These are phyloP conservation scores for Campoletis raptor DNA, from an alignment of 2,888 invertebrate genomes.

Conservation along the genomic window DNA sequence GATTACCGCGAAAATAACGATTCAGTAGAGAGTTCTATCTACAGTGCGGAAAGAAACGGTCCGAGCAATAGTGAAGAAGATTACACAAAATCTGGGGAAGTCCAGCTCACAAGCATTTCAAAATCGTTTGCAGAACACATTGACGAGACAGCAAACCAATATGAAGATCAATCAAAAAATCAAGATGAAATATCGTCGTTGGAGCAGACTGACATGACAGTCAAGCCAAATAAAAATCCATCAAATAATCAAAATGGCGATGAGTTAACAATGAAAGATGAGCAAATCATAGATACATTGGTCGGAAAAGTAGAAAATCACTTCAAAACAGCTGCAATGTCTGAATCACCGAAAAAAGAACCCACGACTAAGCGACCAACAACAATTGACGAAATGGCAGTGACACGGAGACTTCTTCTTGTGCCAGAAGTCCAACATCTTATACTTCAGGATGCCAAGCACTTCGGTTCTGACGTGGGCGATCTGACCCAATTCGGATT, in stretches of 20 bases:
- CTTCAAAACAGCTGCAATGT: slow-evolving; percentile 67
- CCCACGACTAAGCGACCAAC: not conserved
- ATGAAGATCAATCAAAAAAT: not conserved
- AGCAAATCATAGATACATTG: slow-evolving; percentile 64
- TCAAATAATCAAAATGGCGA: not conserved
- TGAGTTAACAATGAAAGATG: not conserved
- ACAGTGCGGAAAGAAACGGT: not conserved
- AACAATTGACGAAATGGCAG: slow-evolving; percentile 68
- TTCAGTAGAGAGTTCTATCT: not conserved
- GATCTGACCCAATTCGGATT: slow-evolving; percentile 20
- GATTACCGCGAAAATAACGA: not conserved
- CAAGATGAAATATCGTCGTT: not conserved
- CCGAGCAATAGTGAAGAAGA: not conserved
- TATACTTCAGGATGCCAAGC: slow-evolving; percentile 71
- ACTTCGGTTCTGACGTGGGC: slow-evolving; percentile 60
- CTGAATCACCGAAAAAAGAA: slow-evolving; percentile 46
- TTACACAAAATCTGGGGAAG: not conserved
- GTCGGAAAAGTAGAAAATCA: slow-evolving; percentile 76
- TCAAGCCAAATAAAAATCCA: not conserved
- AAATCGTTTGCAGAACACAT: not conserved
- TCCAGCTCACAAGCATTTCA: not conserved
- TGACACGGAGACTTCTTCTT: slow-evolving; percentile 73
- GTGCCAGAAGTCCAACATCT: slow-evolving; percentile 74
- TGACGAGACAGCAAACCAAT: not conserved
- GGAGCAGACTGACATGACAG: not conserved